Base-by-base conservation (phyloP, 2,888 invertebrate genomes). In the Trissolcus japonicus region DNA sequence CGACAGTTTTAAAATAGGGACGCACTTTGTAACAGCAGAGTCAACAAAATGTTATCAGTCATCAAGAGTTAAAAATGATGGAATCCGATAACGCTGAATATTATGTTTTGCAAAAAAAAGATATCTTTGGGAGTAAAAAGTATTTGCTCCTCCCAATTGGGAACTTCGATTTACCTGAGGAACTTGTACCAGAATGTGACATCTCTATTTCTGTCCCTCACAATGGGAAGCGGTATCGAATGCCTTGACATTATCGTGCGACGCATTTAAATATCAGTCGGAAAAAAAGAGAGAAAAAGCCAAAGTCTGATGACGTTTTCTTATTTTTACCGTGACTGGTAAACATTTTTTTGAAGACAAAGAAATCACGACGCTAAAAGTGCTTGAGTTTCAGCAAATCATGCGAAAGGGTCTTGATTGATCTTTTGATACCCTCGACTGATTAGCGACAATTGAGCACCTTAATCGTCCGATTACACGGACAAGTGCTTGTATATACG, bases 141-240 rank as follows among this genome's bases (percentile, higher is more conserved):
- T 6, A 6, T 46, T 46, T 16, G 1, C 16, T 46, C 46, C 11
- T 16, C 14, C 11, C 14, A 16, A n/a, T n/a, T 6, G 14, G 11
- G 14, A 46, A 46, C 4, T 46, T 16, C 16, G n/a, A 16, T 46
- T n/a, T n/a, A 4, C 14, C 4, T 17, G 21, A 56, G 25, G 40
- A 60, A 74, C 65, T 76, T 69, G 75, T 76, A 69, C 75, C 65
- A 69, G 68, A 69, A 65, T 76, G 75, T 69, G 75, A 76, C 65
- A 69, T 76, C 69, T 69, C 69, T 76, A 75, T 75, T 75, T 69
- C 69, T 46, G 75, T 69, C 69, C 60, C 41, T 46, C 63, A 60
- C 50, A 63, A 75, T 75, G 67, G 68, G 63, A 75, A 63, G 60
- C 6, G 11, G 46, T 46, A 46, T 16, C 14, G 16, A 46, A 16